A percentile compares a stretch with the other conserved stretches of the same genome.
Evolutionary conservation across 2,888 invertebrate species (phyloP).

Genomic region (Vanessa cardui): DNA sequence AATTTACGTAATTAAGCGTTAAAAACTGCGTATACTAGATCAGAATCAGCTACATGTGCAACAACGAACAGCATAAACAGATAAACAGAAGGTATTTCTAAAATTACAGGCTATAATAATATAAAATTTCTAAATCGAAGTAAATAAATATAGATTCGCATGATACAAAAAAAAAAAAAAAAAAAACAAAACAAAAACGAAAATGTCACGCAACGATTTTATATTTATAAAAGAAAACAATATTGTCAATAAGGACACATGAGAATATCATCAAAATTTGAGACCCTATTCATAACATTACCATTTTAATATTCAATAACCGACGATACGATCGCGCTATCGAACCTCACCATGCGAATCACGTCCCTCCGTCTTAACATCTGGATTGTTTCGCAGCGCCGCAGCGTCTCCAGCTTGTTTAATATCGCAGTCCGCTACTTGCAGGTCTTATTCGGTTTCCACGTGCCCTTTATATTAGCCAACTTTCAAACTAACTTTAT

Average conservation of each 20-base stretch:
- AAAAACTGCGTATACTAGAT: too few species aligned
- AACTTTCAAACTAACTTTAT: constrained; percentile 37
- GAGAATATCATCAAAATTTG: constrained; percentile 15
- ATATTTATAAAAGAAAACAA: constrained; percentile 1
- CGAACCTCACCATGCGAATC: constrained; percentile 55
- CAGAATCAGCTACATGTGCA: too few species aligned
- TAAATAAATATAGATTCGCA: too few species aligned
- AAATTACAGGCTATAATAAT: too few species aligned
- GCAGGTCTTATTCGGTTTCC: constrained; percentile 50
- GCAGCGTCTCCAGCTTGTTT: constrained; percentile 66
- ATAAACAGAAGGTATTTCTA: too few species aligned
- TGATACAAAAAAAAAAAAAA: too few species aligned
- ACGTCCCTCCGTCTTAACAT: constrained; percentile 74
- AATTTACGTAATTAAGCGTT: too few species aligned
- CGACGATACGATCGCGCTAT: constrained; percentile 21
- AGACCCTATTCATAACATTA: constrained; percentile 36
- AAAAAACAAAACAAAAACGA: too few species aligned
- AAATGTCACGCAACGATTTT: background rate
- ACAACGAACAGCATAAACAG: too few species aligned
- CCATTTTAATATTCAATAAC: constrained; percentile 70
- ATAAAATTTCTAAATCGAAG: too few species aligned
- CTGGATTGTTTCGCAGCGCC: constrained; percentile 63
- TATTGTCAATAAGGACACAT: background rate
- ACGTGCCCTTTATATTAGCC: constrained; percentile 37
- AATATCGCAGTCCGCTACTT: constrained; percentile 27